These are phyloP conservation scores for Colinus virginianus DNA, from an alignment of 2,113 vertebrate species.

Conservation along the genomic window DNA sequence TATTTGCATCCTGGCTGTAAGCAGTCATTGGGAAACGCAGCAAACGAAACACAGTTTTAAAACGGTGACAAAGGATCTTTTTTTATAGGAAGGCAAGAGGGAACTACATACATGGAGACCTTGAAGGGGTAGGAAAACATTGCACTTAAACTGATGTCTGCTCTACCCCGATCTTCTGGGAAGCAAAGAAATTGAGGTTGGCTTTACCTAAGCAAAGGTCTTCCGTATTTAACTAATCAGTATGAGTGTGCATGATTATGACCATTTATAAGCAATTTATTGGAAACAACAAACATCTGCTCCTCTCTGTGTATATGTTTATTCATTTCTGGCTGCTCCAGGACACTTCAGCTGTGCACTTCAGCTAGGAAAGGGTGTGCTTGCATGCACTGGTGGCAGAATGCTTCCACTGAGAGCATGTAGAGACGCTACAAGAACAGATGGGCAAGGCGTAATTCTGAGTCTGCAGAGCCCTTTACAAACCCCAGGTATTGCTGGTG, in stretches of 20 bases:
- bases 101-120: fast-evolving
- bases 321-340: too few relatives aligned
- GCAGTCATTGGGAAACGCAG: background rate
- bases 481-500: background rate
- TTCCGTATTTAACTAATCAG: background rate
- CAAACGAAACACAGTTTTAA: background rate
- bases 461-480: background rate
- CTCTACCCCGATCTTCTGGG: background rate
- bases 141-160: fast-evolving
- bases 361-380: background rate
- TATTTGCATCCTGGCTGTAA: background rate
- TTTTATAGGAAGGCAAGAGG: background rate
- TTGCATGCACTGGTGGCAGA: background rate
- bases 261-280: background rate
- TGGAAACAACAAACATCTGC: background rate
- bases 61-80: background rate
- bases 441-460: background rate
- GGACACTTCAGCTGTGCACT: fast-evolving
- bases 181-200: background rate
- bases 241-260: background rate
- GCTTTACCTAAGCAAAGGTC: background rate
- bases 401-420: background rate
- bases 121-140: background rate
- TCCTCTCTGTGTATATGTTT: fast-evolving
- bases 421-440: background rate